Evolutionary conservation across 2,797 vertebrate genomes (phyloP).

Genomic region (Hafferia zeledoni): DNA sequence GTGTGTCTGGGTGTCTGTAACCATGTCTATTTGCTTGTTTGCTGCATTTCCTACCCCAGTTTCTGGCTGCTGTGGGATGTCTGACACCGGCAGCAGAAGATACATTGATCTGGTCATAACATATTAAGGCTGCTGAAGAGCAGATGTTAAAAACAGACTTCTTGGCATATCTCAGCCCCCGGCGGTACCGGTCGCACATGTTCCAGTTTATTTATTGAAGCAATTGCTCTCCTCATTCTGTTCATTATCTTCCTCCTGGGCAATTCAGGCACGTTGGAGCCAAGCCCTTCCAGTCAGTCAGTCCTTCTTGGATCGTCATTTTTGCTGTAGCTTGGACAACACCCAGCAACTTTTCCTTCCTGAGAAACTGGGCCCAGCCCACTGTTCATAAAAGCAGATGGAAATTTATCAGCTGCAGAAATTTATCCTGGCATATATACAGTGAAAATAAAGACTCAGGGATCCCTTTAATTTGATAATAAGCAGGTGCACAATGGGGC

Average conservation of each 20-base stretch:
- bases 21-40: background rate
- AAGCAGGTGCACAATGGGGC: background rate
- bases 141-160: conserved; percentile 68
- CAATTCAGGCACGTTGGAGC: background rate
- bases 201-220: conserved; percentile 62
- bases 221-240: conserved; percentile 48
- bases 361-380: background rate
- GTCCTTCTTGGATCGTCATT: background rate
- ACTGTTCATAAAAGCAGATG: conserved; percentile 1
- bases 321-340: conserved; percentile 1
- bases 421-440: background rate
- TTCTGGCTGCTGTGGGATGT: conserved; percentile 35
- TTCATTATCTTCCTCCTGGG: conserved; percentile 61
- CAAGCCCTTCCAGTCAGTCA: conserved; percentile 40
- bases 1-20: background rate
- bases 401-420: conserved; percentile 23
- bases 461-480: background rate
- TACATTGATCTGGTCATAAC: conserved; percentile 67
- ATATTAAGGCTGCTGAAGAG: conserved; percentile 69
- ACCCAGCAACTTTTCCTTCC: conserved; percentile 2
- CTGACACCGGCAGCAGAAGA: conserved; percentile 59
- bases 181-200: conserved; percentile 41
- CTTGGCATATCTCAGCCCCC: conserved; percentile 52
- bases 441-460: background rate
- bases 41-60: conserved; percentile 9